These are phyloP conservation scores for Caenorhabditis macrosperma DNA, from an alignment of 2,888 invertebrate species.

Conservation along the genomic window DNA sequence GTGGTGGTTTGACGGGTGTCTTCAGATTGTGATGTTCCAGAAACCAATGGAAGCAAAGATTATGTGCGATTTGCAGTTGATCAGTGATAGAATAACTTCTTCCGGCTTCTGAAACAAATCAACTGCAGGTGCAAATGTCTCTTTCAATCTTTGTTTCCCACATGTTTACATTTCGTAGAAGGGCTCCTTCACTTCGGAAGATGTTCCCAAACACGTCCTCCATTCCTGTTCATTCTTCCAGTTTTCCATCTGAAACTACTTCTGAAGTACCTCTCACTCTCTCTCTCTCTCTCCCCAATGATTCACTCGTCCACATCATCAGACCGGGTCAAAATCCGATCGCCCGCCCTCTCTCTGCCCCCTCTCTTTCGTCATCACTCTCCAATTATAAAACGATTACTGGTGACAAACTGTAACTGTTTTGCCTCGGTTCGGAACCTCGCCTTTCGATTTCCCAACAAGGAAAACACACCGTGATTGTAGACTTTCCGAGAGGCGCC, in stretches of 20 bases:
- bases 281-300: conserved; percentile 7
- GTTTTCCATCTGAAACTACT: neutral
- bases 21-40: too few relatives aligned
- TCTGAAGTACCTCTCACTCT: conserved; percentile 14
- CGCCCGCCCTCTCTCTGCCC: neutral
- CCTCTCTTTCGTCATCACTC: conserved; percentile 1
- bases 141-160: too few relatives aligned
- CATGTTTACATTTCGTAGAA: too few relatives aligned
- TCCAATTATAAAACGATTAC: conserved; percentile 47
- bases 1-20: too few relatives aligned
- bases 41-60: too few relatives aligned
- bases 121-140: too few relatives aligned
- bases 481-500: conserved; percentile 31
- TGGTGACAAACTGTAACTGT: conserved; percentile 23
- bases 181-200: too few relatives aligned
- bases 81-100: too few relatives aligned
- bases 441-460: neutral
- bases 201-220: too few relatives aligned
- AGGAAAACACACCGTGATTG: conserved; percentile 33
- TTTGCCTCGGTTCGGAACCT: conserved; percentile 2
- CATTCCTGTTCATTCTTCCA: too few relatives aligned
- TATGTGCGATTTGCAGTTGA: too few relatives aligned
- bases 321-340: conserved; percentile 22
- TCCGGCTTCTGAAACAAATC: too few relatives aligned
- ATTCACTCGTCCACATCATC: conserved; percentile 16